Base-by-base conservation (phyloP, 2,113 vertebrate species). In the Phaetusa simplex region DNA sequence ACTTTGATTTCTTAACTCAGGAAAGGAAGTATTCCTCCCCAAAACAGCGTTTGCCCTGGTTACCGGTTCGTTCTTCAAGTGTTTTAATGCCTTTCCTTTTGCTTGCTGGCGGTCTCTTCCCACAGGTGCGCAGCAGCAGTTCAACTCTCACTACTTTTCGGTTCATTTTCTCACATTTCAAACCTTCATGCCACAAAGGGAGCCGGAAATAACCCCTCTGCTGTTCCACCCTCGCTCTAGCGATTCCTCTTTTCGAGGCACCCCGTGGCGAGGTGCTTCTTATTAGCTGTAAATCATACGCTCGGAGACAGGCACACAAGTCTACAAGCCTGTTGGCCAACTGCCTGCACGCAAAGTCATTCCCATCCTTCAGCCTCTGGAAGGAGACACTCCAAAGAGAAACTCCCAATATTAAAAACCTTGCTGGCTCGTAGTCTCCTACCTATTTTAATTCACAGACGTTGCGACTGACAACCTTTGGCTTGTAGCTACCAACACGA, bases 1-100 rank as follows among this genome's bases (percentile, higher is more conserved):
- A 42, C 55, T 34, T 73, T 19, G 18, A 19, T 34, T 82, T 79
- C 72, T 29, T 29, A 55, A 80, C n/a, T 11, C 50, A 13, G 59
- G 30, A 69, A 56, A 53, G 26, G 74, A 66, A n/a, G 4, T 3
- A 21, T 24, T 50, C 49, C 71, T 67, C 42, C 76, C 62, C 49
- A 47, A 32, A 61, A 22, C 59, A 34, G 29, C 10, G 0, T 15
- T 29, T 9, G 21, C 50, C 69, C 85, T 34, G 9, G 8, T 14
- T 36, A 36, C 13, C 4, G 0, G 24, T 21, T 55, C 14, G 0
- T 26, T 32, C 58, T 26, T 17, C 43, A 24, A 14, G 40, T 1
- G 14, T 13, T 61, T 23, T 7, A 6, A 67, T 2, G 23, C 0
- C 0, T 30, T 56, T 71, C 81, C 52, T 61, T 43, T n/a, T 5